Base-by-base conservation (phyloP, 2,113 vertebrate species). In the Hemicordylus capensis region DNA sequence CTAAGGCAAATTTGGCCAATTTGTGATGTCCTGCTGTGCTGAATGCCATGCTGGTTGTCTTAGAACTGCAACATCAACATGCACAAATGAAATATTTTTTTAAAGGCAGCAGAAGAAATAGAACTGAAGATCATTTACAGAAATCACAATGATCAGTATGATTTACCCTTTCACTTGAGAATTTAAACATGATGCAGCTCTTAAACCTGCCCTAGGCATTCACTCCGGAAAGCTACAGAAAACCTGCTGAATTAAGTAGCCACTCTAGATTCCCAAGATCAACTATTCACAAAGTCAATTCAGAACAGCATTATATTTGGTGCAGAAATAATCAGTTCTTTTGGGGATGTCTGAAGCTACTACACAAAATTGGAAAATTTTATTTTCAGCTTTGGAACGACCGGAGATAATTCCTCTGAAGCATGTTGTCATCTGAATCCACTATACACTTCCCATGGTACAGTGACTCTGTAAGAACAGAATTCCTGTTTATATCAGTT, bases 1-100 rank as follows among this genome's bases (percentile, higher is more conserved):
- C 2, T 1, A 87, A 90, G 58, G 85, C 61, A 89, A 81, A 93
- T 80, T 34, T 73, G 78, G 85, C 84, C 89, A 73, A 28, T 80
- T 84, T 87, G 80, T 84, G 66, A 74, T 39, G 81, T 80, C 85
- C 75, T 84, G 84, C 70, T 28, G 42, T 48, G 39, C 80, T 80
- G 76, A 81, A 77, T 0, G 59, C 88, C 90, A 83, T 90, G 42
- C 34, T 74, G 37, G 72, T 86, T 44, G 64, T 90, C 90, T 67
- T 2, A 76, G 77, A 61, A 80, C 56, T 42, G 70, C n/a, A 34
- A 59, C 26, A 84, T 56, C 85, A 87, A 87, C 77, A 88, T 7
- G 80, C 80, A 81, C 76, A 84, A 44, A 0, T 54, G 76, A 84
- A 88, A 80, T 76, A 80, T n/a, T n/a, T n/a, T n/a, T n/a, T 82